These are phyloP conservation scores for Caracal caracal DNA, from an alignment of 2,113 vertebrate species.

Conservation along the genomic window DNA sequence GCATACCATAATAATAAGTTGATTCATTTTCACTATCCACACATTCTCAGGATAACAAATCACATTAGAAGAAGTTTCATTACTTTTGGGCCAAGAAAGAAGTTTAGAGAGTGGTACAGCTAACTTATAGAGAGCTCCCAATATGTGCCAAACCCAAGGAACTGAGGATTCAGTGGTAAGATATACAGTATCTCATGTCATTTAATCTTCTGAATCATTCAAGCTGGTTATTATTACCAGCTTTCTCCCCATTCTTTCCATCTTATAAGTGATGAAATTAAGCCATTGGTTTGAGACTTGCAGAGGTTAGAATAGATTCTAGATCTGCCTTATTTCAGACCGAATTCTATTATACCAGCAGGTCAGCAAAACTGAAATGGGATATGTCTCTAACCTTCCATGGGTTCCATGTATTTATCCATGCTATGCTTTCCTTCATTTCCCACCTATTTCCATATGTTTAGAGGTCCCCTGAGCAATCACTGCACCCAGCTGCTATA, in stretches of 20 bases:
- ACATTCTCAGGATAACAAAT: not conserved
- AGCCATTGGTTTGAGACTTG: not conserved
- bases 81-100: not conserved
- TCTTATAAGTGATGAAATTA: not conserved
- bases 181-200: not conserved
- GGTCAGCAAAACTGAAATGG: not conserved
- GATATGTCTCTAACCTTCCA: rapidly evolving
- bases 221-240: not conserved
- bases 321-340: not conserved
- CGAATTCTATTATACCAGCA: not conserved
- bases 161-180: not conserved
- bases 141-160: not conserved
- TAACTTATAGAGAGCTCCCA: not conserved
- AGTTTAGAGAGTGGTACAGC: not conserved
- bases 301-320: not conserved
- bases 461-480: not conserved
- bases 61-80: not conserved
- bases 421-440: not conserved
- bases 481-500: not conserved
- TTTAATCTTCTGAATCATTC: not conserved
- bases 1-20: not conserved
- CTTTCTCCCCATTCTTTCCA: not conserved
- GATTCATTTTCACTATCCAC: not conserved
- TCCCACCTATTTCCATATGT: too few relatives aligned
- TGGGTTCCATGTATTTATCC: rapidly evolving